These are phyloP conservation scores for Lucilia cuprina DNA, from an alignment of 1,140 invertebrate species.

Conservation along the genomic window DNA sequence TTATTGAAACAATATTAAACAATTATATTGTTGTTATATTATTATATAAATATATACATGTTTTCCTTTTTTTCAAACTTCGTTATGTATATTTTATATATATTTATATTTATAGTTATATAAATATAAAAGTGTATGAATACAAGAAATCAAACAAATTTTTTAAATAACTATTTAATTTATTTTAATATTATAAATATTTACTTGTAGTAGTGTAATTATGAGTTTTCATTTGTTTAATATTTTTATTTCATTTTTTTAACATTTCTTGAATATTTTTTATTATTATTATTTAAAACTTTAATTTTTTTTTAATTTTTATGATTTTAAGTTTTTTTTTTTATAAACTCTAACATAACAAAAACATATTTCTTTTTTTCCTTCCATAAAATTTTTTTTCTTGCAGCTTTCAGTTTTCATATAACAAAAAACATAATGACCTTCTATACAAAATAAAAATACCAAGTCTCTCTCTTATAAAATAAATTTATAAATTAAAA, in stretches of 20 bases:
- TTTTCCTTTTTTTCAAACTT: too few relatives aligned
- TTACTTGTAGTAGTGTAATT: background rate
- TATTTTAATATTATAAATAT: too few relatives aligned
- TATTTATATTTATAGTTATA: background rate
- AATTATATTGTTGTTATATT: background rate
- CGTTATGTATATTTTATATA: background rate
- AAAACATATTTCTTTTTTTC: conserved; percentile 29
- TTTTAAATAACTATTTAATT: background rate
- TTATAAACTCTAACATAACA: conserved; percentile 29
- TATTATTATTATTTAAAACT: background rate
- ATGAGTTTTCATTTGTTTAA: background rate
- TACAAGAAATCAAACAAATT: background rate
- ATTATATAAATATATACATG: too few relatives aligned
- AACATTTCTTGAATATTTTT: background rate
- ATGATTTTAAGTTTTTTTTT: background rate
- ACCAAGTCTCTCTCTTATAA: background rate
- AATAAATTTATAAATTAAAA: background rate
- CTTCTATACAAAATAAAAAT: background rate
- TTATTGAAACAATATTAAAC: background rate
- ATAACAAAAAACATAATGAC: conserved; percentile 11
- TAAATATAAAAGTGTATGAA: background rate
- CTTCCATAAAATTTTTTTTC: conserved; percentile 28
- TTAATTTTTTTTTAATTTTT: background rate
- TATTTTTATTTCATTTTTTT: conserved; percentile 8
- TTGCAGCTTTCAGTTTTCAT: conserved; percentile 18